These are phyloP conservation scores for Eustalomyia histrio DNA, from an alignment of 2,888 invertebrate genomes.

Conservation along the genomic window DNA sequence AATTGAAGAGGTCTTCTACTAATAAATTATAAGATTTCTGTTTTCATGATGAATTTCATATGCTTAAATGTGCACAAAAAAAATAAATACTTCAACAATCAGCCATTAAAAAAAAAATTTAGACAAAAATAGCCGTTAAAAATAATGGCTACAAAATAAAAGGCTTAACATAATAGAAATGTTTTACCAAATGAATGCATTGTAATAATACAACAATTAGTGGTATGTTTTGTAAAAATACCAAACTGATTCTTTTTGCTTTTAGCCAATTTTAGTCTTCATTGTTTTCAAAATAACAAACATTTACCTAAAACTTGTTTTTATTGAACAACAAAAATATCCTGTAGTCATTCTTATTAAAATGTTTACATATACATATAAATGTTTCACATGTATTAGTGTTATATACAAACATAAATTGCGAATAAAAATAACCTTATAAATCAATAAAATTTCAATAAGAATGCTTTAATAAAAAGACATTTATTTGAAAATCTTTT, in stretches of 20 bases:
- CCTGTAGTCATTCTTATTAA: too few species aligned
- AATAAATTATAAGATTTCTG: neutral
- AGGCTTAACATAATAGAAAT: conserved; percentile 42
- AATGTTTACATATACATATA: too few species aligned
- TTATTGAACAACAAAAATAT: conserved; percentile 6
- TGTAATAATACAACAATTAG: conserved; percentile 44
- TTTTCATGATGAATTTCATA: too few species aligned
- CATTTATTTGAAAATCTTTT: conserved; percentile 29
- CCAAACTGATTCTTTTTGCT: conserved; percentile 7
- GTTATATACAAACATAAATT: too few species aligned
- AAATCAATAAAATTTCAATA: conserved; percentile 58
- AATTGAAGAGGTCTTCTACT: neutral
- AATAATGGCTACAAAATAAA: conserved; percentile 7
- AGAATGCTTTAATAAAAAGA: conserved; percentile 8
- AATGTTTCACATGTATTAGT: too few species aligned
- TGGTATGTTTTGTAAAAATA: conserved; percentile 23
- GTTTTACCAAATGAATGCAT: conserved; percentile 40
- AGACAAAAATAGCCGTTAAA: conserved; percentile 1
- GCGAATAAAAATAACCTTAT: conserved; percentile 24
- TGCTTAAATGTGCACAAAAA: neutral
- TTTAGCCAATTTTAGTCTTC: neutral
- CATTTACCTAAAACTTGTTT: conserved; percentile 27
- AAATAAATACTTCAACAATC: too few species aligned
- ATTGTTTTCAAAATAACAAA: conserved; percentile 39
- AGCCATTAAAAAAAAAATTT: neutral